Evolutionary conservation across 2,797 vertebrate genomes (phyloP).

Genomic region (Gephyroberyx darwinii): DNA sequence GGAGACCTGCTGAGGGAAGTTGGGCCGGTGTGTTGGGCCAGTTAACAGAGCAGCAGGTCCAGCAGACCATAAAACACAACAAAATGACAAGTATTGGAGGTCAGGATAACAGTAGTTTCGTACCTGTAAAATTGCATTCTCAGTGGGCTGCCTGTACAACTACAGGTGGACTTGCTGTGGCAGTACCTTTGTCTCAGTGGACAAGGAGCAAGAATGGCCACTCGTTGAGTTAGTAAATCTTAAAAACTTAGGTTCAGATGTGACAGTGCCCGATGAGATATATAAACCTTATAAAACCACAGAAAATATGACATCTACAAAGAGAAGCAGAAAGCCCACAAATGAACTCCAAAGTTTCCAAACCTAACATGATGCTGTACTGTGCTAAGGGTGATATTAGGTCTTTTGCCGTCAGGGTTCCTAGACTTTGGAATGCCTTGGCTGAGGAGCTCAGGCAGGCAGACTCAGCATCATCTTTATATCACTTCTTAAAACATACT

Average conservation of each 20-base stretch:
- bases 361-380: constrained; percentile 11
- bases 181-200: constrained; percentile 2
- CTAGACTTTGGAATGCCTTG: too few relatives aligned
- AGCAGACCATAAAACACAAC: constrained; percentile 18
- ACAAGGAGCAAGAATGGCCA: background rate
- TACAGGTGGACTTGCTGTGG: background rate
- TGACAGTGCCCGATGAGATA: background rate
- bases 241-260: constrained; percentile 14
- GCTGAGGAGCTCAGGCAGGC: too few relatives aligned
- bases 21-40: constrained; percentile 30
- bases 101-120: background rate
- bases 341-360: constrained; percentile 37
- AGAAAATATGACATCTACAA: background rate
- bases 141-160: constrained; percentile 14
- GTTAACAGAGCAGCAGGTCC: constrained; percentile 50
- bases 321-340: constrained; percentile 41
- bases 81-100: constrained; percentile 1
- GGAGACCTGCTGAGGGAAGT: constrained; percentile 44
- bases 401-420: too few relatives aligned
- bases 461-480: too few relatives aligned
- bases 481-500: too few relatives aligned
- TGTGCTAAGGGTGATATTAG: constrained; percentile 42
- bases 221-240: constrained; percentile 3
- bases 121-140: constrained; percentile 9
- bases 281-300: too few relatives aligned